These are phyloP conservation scores for Huso huso DNA, from an alignment of 2,797 vertebrate species.

Conservation along the genomic window DNA sequence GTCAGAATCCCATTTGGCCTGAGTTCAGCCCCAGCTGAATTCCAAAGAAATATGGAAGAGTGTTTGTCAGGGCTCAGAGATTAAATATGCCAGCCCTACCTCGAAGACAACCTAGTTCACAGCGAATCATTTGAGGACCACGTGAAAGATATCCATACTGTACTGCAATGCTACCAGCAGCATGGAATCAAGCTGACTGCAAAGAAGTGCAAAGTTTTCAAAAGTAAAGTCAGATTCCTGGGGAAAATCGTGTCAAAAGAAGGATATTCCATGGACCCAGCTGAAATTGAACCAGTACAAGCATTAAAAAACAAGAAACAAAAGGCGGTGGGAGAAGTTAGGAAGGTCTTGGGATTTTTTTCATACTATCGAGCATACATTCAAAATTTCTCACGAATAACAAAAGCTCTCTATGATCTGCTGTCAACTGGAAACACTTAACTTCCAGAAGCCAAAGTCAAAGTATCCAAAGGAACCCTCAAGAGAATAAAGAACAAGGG, in stretches of 20 bases:
- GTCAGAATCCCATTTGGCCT: not conserved
- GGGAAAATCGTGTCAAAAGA: not conserved
- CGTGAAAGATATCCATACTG: not conserved
- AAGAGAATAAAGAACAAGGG: too few relatives aligned
- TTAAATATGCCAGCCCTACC: not conserved
- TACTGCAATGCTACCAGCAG: not conserved
- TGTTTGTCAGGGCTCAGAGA: not conserved
- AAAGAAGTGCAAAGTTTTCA: not conserved
- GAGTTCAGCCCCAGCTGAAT: not conserved
- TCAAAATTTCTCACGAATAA: not conserved
- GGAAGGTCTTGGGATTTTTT: too few relatives aligned
- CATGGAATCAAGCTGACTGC: constrained; percentile 1
- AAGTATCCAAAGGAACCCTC: too few relatives aligned
- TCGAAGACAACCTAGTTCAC: not conserved
- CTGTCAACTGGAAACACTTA: not conserved
- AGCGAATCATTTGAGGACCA: constrained; percentile 4
- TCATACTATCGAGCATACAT: not conserved
- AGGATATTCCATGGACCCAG: not conserved
- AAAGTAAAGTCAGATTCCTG: not conserved
- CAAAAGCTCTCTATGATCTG: not conserved
- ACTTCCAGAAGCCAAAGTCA: too few relatives aligned
- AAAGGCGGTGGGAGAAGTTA: too few relatives aligned
- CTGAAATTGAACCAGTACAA: not conserved
- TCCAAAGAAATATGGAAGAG: too few relatives aligned
- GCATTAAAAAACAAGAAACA: too few relatives aligned